These are phyloP conservation scores for Chitala chitala DNA, from an alignment of 2,113 vertebrate genomes.

Conservation along the genomic window DNA sequence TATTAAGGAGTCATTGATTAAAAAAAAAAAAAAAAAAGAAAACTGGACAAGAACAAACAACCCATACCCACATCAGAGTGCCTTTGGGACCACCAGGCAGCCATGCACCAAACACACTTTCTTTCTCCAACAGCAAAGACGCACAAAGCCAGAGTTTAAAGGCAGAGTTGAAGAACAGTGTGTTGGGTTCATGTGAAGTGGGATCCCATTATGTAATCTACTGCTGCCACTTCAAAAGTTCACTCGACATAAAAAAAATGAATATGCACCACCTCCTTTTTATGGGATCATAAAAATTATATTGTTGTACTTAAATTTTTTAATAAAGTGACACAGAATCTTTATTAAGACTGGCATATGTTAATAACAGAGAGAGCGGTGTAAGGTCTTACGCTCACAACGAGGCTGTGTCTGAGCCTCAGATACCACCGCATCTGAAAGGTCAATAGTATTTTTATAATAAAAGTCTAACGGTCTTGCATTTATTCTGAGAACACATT, in stretches of 20 bases:
- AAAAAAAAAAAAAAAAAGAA: too few relatives aligned
- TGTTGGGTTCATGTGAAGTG: slow-evolving; percentile 63
- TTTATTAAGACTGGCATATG: slow-evolving; percentile 89
- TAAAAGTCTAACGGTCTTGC: slow-evolving; percentile 51
- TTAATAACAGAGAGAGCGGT: slow-evolving; percentile 61
- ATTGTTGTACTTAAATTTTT: slow-evolving; percentile 85
- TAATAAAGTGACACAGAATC: slow-evolving; percentile 83
- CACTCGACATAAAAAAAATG: slow-evolving; percentile 84
- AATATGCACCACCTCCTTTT: slow-evolving; percentile 89
- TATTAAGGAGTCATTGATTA: slow-evolving; percentile 19
- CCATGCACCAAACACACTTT: not conserved
- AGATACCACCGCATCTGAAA: slow-evolving; percentile 47
- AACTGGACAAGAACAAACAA: slow-evolving; percentile 1
- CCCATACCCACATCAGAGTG: not conserved
- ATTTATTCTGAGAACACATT: slow-evolving; percentile 40
- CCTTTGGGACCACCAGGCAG: not conserved
- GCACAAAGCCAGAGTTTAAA: slow-evolving; percentile 16
- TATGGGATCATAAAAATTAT: slow-evolving; percentile 86
- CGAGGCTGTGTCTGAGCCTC: slow-evolving; percentile 40
- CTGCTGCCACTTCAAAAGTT: slow-evolving; percentile 84
- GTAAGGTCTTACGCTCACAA: slow-evolving; percentile 46
- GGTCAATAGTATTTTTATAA: slow-evolving; percentile 69
- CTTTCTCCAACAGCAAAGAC: not conserved
- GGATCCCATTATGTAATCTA: slow-evolving; percentile 82
- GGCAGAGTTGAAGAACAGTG: slow-evolving; percentile 27